Percentiles rank a stretch among this genome's conserved stretches.
Conservation (phyloP, 2,797 vertebrate genomes). For the Sphenodon punctatus region DNA sequence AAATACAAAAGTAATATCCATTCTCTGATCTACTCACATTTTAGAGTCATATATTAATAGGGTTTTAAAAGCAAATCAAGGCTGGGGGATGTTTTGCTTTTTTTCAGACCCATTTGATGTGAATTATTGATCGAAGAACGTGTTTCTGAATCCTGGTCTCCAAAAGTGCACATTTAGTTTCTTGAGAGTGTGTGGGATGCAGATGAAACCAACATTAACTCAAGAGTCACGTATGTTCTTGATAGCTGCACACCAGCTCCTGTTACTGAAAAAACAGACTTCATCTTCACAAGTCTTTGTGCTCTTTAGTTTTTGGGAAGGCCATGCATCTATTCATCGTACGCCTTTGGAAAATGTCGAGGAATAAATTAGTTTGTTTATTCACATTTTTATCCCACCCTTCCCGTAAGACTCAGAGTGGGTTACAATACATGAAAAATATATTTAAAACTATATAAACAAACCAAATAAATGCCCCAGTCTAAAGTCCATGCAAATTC, state of each 20-base stretch:
- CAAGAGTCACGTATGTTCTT: conserved; percentile 50
- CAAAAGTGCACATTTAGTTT: conserved; percentile 32
- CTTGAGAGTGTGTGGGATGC: conserved; percentile 40
- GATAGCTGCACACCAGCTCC: conserved; percentile 31
- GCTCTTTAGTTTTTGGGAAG: conserved; percentile 35
- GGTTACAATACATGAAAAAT: no score
- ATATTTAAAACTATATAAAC: no score
- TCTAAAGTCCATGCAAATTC: no score
- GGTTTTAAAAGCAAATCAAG: conserved; percentile 38
- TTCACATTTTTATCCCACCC: no score
- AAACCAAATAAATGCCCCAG: no score
- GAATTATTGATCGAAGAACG: conserved; percentile 3
- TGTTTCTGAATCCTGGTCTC: conserved; percentile 16
- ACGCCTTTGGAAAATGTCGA: background rate
- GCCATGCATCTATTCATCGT: background rate
- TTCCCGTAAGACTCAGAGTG: no score
- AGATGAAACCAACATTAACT: conserved; percentile 37
- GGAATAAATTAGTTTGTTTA: no score
- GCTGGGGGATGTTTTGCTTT: background rate
- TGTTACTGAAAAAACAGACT: conserved; percentile 55
- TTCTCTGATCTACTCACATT: conserved; percentile 18
- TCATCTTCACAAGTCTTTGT: conserved; percentile 31
- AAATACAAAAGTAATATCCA: conserved; percentile 25
- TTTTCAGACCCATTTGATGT: conserved; percentile 26
- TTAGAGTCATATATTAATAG: conserved; percentile 27